Base-by-base conservation (phyloP, 2,797 vertebrate species). In the Pseudopleuronectes americanus region DNA sequence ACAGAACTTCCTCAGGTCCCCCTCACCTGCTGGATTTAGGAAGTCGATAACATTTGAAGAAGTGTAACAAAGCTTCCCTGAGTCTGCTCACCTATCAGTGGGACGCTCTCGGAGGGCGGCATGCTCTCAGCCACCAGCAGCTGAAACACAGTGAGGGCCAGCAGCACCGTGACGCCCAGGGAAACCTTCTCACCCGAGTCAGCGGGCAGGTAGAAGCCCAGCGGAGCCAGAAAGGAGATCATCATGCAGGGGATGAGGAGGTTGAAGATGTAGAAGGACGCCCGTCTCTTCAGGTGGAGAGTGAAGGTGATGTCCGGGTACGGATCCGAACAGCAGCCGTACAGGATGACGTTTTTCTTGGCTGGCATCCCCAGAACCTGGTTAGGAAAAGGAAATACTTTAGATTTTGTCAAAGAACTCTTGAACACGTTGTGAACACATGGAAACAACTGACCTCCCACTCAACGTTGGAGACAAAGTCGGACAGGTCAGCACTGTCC, bases 191-290 rank as follows among this genome's bases (percentile, higher is more conserved):
- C 96, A 0, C 96, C 96, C 0, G 96, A 97, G 91, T 96, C 96
- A 0, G 96, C 96, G 0, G 96, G 97, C 66, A 97, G 94, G 91
- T 96, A 96, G 90, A 98, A 98, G 71, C 96, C 95, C 3, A 98
- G 93, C 0, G 96, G 97, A 0, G 96, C 96, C 69, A 98, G 93
- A 71, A 96, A 95, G 73, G 97, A 98, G 88, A 97, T 96, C 94
- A 97, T 94, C 90, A 97, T 88, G 84, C 96, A 98, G 80, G 96
- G 96, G 56, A 97, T 94, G 41, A 96, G 95, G 41, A 97, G 93
- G 93, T 98, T 98, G 88, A 96, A 97, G 89, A 98, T 92, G 87
- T 97, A 97, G 91, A 96, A 97, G 70, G 96, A 96, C 38, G 96
- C 93, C 0, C 96, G 93, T 48, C 96, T 92, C 84, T 95, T 95